Evolutionary conservation across 2,113 vertebrate species (phyloP), one percentile per base, ranked within the genome.

Genomic region (Bujurquina vittata): DNA sequence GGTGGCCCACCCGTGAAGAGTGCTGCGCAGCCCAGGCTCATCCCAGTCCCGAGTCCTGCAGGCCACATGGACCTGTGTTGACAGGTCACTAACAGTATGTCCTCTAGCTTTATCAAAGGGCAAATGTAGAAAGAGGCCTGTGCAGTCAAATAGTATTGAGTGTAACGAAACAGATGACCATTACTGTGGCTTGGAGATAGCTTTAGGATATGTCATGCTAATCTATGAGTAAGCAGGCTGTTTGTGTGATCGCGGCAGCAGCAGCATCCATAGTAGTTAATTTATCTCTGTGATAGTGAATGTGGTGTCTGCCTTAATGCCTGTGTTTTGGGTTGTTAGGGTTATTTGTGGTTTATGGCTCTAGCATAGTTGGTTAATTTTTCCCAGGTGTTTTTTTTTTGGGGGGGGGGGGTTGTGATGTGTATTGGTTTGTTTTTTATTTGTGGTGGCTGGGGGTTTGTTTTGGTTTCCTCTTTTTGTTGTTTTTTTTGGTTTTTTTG

Each of bases 1-100:
- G 81, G 40, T 40, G 75, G 88, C 91, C 91, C 90, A 90, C 89
- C 87, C 76, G 43, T 78, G 69, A 83, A 83, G 75, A 76, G 61
- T 54, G 61, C 79, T 74, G 72, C 10, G 5, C 7, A 75, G 77
- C 74, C 67, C 57, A 77, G 23, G 43, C 75, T 75, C 73, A 54
- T 73, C 65, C 75, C 23, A 15, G 75, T 76, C 67, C 40, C 15
- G 55, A 61, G 63, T 72, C 67, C 86, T 76, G 65, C 52, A 46
- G 81, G 56, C 89, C 86, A 84, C 75, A 91, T 86, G 85, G 87
- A 77, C 75, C 69, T 43, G 55, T 79, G 88, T 80, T 89, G 80
- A 88, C 90, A 74, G 77, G 84, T 87, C 81, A 69, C 77, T 75
- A 67, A 79, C 84, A 84, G 79, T 85, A 22, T 87, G 83, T 81